Conservation (phyloP, 2,888 invertebrate species). For the Scaptomyza caliginosa region DNA sequence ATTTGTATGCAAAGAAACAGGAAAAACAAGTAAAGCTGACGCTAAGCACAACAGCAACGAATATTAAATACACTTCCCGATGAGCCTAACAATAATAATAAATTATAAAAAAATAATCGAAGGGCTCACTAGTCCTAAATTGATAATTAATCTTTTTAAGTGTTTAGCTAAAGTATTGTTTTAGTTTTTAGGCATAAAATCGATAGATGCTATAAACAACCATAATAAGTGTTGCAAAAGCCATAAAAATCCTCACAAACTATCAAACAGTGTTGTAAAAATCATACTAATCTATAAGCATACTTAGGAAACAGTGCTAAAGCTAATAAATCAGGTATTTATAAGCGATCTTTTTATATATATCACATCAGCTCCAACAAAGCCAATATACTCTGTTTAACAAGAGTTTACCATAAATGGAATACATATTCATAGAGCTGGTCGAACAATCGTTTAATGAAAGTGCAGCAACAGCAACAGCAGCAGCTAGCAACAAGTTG, state of each 20-base stretch:
- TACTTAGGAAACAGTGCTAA: too few relatives aligned
- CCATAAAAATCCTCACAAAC: background rate
- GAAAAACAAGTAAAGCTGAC: slow-evolving; percentile 61
- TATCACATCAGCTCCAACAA: background rate
- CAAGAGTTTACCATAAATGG: slow-evolving; percentile 6
- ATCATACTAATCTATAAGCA: background rate
- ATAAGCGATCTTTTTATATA: background rate
- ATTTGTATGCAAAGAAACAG: slow-evolving; percentile 57
- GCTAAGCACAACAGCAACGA: slow-evolving; percentile 8
- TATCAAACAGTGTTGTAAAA: background rate
- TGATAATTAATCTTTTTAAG: too few relatives aligned
- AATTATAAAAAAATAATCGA: too few relatives aligned
- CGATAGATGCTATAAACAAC: too few relatives aligned
- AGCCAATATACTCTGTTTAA: background rate
- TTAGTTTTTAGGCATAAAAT: too few relatives aligned
- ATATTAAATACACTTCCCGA: slow-evolving; percentile 27
- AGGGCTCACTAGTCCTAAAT: too few relatives aligned
- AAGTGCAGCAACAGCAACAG: slow-evolving; percentile 56
- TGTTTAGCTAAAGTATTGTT: too few relatives aligned
- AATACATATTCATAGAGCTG: slow-evolving; percentile 22
- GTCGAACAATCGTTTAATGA: slow-evolving; percentile 52
- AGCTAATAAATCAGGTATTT: too few relatives aligned
- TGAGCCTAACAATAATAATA: background rate
- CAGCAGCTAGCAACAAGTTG: slow-evolving; percentile 73
- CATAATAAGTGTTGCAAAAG: slow-evolving; percentile 3